Conservation (phyloP, 35 echinoderm and acorn worm genomes). For the Stichopus chloronotus region DNA sequence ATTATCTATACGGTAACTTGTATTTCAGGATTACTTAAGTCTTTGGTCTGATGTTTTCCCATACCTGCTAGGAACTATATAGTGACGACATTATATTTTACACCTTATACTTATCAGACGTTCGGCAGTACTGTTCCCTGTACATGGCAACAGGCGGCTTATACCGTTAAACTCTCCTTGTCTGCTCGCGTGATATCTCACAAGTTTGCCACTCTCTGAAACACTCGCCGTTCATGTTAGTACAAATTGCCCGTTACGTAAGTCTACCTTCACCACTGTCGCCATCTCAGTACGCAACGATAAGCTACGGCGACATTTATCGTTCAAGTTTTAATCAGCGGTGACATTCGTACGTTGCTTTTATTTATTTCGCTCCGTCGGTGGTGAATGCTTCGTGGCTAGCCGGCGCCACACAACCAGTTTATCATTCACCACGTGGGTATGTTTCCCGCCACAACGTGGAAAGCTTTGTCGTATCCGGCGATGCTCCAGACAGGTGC, state of each 20-base stretch:
- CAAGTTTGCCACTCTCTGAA: too few species aligned
- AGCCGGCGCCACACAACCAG: conserved; percentile 3
- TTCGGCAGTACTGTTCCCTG: too few species aligned
- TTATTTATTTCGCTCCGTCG: conserved; percentile 45
- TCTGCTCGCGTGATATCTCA: too few species aligned
- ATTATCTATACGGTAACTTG: too few species aligned
- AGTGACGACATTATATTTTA: too few species aligned
- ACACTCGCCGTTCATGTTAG: too few species aligned
- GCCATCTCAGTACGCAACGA: neutral
- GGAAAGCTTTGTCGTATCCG: neutral
- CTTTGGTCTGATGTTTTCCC: too few species aligned
- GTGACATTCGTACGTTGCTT: conserved; percentile 13
- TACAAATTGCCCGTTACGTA: neutral
- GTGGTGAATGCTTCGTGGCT: conserved; percentile 39
- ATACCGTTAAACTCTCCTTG: too few species aligned
- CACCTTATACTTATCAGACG: too few species aligned
- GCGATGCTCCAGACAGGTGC: conserved; percentile 45
- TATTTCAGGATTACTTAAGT: too few species aligned
- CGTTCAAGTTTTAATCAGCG: conserved; percentile 35
- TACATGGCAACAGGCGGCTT: too few species aligned
- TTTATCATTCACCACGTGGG: conserved; percentile 36
- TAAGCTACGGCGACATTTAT: conserved; percentile 17
- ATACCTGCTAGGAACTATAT: too few species aligned
- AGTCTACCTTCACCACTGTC: neutral
- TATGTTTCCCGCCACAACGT: conserved; percentile 26